Base-by-base conservation (phyloP, 2,113 vertebrate species). In the Alectura lathami region DNA sequence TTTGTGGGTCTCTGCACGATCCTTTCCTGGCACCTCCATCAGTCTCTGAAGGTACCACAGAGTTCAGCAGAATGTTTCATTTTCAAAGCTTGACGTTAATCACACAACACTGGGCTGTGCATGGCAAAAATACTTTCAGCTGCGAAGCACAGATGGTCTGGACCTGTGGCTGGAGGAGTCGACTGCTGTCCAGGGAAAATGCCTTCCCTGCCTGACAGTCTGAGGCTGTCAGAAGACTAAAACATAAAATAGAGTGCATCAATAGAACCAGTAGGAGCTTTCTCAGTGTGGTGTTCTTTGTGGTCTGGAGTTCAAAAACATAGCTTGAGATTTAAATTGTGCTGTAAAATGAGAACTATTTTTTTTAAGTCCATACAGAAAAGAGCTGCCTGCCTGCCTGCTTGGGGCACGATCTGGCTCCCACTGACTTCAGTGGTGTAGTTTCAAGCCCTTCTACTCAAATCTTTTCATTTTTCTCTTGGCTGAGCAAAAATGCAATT, bases 391-490 rank as follows among this genome's bases (percentile, higher is more conserved):
- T 67, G 78, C 50, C 72, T 74, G 50, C 47, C 60, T 74, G 64
- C 10, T 20, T 66, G 48, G 66, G 85, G 66, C 29, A 27, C 82
- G 66, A 82, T 86, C 66, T 72, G 81, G 6, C 83, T 88, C 66
- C 86, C 62, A 66, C 20, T 64, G 90, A 47, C 77, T 88, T 84
- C 86, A 92, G 23, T 86, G 83, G 64, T 82, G 48, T 50, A n/a
- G 30, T 88, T 88, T 73, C 50, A 83, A 88, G n/a, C 60, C 43
- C 51, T 91, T 91, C 76, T 91, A 63, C 80, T 84, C 83, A 66
- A 60, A 88, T 78, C 86, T 63, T 84, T 96, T 95, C 13, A 60
- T 94, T 96, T 96, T 86, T 93, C 92, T 90, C 92, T 95, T 96
- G 88, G 36, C 91, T 96, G 92, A 93, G 83, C 93, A 89, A 84